Evolutionary conservation across 1,140 invertebrate species (phyloP).

Genomic region (Drosophila gunungcola): DNA sequence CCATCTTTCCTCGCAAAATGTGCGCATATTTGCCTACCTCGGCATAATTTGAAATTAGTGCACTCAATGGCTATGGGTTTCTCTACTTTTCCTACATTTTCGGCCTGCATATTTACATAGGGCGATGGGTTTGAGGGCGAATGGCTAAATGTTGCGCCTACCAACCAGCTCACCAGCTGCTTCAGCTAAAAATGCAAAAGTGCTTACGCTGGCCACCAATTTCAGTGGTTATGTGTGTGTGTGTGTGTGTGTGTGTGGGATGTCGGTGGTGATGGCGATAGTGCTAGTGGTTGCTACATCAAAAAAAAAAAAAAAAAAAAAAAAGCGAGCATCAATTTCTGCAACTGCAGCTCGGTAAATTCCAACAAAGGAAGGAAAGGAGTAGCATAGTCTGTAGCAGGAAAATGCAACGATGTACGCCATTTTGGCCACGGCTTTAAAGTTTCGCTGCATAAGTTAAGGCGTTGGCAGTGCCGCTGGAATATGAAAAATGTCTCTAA

Average conservation of each 20-base stretch:
- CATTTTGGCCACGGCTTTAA: constrained; percentile 40
- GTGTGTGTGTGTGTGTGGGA: neutral
- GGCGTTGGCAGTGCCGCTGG: constrained; percentile 42
- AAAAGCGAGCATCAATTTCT: constrained; percentile 64
- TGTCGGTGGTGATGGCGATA: neutral
- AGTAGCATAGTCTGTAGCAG: constrained; percentile 6
- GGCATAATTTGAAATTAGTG: constrained; percentile 82
- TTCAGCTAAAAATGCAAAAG: constrained; percentile 72
- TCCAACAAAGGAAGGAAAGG: constrained; percentile 13
- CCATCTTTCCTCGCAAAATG: constrained; percentile 15
- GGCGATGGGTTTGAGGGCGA: neutral
- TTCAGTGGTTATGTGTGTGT: constrained; percentile 9
- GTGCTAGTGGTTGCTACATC: neutral
- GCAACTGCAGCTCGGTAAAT: constrained; percentile 62
- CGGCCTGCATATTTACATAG: constrained; percentile 67
- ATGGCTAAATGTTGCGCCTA: constrained; percentile 24
- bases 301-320: no score
- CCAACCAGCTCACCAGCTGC: constrained; percentile 34
- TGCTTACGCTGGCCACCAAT: constrained; percentile 58
- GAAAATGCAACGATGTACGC: constrained; percentile 39
- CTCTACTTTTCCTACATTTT: constrained; percentile 59
- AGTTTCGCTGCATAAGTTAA: constrained; percentile 59
- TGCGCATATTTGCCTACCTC: constrained; percentile 73
- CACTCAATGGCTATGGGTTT: constrained; percentile 77
- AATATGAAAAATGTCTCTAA: constrained; percentile 54